These are phyloP conservation scores for Apamea crenata DNA, from an alignment of 2,888 invertebrate species.

Conservation along the genomic window DNA sequence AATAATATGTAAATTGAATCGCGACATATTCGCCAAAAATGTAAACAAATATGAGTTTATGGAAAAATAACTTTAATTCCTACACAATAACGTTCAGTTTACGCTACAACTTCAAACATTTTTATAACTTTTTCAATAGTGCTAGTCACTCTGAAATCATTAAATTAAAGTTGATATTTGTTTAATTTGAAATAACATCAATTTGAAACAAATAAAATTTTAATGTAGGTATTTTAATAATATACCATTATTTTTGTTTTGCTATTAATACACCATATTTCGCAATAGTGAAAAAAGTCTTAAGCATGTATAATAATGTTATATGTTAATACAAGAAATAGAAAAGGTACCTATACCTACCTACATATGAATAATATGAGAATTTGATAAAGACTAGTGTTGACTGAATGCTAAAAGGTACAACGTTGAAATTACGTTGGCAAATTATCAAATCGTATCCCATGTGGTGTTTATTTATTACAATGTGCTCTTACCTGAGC, in stretches of 20 bases:
- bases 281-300: not conserved
- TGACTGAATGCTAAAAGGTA: not conserved
- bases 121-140: too few species aligned
- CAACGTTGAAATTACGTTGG: not conserved
- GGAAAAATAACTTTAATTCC: too few species aligned
- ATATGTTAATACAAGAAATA: not conserved
- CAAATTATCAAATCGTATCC: not conserved
- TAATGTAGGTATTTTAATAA: not conserved
- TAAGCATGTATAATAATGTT: not conserved
- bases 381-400: not conserved
- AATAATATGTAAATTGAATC: too few species aligned
- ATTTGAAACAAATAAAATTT: too few species aligned
- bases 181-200: too few species aligned
- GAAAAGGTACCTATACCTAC: not conserved
- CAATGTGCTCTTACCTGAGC: not conserved
- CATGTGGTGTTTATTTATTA: not conserved
- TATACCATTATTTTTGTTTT: not conserved
- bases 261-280: not conserved
- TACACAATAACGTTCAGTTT: too few species aligned
- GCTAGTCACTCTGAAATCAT: too few species aligned
- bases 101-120: too few species aligned
- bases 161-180: too few species aligned
- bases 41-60: too few species aligned
- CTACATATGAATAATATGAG: not conserved
- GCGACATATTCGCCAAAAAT: too few species aligned